Evolutionary conservation across 2,113 vertebrate species (phyloP).

Genomic region (Aramus guarauna): DNA sequence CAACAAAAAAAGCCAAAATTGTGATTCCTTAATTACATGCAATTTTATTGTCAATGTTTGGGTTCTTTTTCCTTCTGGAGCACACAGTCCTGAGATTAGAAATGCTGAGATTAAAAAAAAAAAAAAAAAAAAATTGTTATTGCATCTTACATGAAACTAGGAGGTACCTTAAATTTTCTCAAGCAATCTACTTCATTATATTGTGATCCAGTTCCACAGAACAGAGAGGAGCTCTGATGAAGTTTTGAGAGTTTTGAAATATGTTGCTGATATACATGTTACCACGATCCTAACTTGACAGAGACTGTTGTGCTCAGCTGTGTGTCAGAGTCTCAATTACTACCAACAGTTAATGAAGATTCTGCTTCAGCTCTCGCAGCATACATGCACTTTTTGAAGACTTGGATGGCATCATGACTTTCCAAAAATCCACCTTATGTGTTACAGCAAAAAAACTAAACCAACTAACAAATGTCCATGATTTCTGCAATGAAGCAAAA

Average conservation of each 20-base stretch:
- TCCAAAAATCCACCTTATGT: not conserved
- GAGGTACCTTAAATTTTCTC: not conserved
- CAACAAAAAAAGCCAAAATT: not conserved
- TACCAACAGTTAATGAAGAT: not conserved
- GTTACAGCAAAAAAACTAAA: not conserved
- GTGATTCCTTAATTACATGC: not conserved
- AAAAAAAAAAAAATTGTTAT: not conserved
- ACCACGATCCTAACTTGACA: not conserved
- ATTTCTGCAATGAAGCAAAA: not conserved
- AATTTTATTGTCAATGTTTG: not conserved
- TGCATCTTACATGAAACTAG: not conserved
- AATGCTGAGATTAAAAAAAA: not conserved
- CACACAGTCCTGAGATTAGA: not conserved
- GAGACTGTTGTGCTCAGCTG: not conserved
- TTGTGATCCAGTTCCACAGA: not conserved
- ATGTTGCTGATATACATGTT: not conserved
- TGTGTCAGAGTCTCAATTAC: not conserved
- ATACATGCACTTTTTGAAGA: not conserved
- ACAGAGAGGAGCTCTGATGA: not conserved
- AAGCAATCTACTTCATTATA: not conserved
- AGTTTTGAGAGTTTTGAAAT: not conserved
- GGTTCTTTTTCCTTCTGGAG: not conserved
- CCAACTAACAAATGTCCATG: not conserved
- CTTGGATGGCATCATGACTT: not conserved
- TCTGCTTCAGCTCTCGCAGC: not conserved